Percentiles rank a stretch among this genome's conserved stretches.
phyloP scores from a whole-genome alignment of 2,113 vertebrate species.

The Microcebus ravelobensis region DNA sequence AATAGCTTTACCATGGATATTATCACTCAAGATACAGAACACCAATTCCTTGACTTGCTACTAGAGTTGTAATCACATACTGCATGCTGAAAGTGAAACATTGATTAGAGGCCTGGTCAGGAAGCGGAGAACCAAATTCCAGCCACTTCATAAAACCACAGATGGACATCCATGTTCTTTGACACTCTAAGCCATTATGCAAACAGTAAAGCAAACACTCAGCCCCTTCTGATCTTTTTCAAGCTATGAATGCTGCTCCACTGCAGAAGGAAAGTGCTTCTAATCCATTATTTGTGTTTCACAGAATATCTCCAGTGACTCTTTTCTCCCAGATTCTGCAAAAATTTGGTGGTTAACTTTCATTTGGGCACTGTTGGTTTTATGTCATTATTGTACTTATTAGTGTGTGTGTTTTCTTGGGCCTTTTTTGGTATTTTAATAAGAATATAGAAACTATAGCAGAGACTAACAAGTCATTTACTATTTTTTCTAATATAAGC shows the following conservation, averaged over 20 bases:
- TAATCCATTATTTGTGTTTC: neutral
- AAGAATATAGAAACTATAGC: neutral
- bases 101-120: neutral
- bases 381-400: neutral
- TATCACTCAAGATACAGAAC: neutral
- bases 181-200: neutral
- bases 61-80: neutral
- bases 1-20: neutral
- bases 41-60: neutral
- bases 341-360: neutral
- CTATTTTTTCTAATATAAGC: neutral
- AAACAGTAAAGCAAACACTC: neutral
- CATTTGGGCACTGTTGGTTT: neutral
- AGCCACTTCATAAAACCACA: neutral
- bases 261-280: neutral
- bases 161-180: neutral
- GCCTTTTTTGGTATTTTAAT: neutral
- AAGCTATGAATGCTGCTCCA: neutral
- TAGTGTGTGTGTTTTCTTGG: neutral
- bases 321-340: neutral
- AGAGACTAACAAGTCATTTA: neutral
- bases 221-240: neutral
- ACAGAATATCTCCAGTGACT: neutral
- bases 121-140: neutral
- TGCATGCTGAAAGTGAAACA: neutral